Base-by-base conservation (phyloP, 1,140 invertebrate genomes). In the Drosophila auraria region DNA sequence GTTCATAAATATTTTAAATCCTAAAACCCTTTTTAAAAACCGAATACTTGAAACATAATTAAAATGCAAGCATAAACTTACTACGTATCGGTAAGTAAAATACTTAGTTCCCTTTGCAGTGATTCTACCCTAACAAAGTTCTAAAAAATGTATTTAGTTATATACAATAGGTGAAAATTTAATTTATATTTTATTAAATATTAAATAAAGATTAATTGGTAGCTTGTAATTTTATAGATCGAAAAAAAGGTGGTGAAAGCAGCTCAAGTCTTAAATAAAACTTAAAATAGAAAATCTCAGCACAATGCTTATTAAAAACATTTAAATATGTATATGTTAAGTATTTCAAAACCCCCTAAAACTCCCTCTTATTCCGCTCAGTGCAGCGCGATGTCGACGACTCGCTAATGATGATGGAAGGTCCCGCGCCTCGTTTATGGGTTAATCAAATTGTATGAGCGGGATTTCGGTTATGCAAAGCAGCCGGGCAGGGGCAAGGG, bases 381-480 rank as follows among this genome's bases (percentile, higher is more conserved):
- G 74, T 78, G 75, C 45, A 78, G n/a, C 4, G 40, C 44, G 1
- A n/a, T 40, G 54, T 49, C 54, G 75, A 77, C 64, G 49, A 17
- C 40, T 51, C 83, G 80, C 83, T 87, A 89, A 87, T 87, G 84
- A 87, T 87, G 84, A 87, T 89, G 83, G 83, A 87, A 80, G 84
- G 78, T 66, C 77, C 71, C 77, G 80, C 75, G 65, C 42, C 64
- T 62, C 75, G 76, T 78, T 78, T 78, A 70, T 83, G 80, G 78
- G 84, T 87, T 87, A 87, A 87, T 87, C 84, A 87, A 87, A 87
- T 87, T 69, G 65, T 78, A 75, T 83, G 81, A 69, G 62, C 83
- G 80, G 36, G 74, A 69, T 54, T 78, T 78, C 42, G 44, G 75
- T 65, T 87, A 87, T 87, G 83, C 83, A 87, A 87, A 87, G 69